Evolutionary conservation across 2,797 vertebrate genomes (phyloP).

Genomic region (Epinephelus malabaricus): DNA sequence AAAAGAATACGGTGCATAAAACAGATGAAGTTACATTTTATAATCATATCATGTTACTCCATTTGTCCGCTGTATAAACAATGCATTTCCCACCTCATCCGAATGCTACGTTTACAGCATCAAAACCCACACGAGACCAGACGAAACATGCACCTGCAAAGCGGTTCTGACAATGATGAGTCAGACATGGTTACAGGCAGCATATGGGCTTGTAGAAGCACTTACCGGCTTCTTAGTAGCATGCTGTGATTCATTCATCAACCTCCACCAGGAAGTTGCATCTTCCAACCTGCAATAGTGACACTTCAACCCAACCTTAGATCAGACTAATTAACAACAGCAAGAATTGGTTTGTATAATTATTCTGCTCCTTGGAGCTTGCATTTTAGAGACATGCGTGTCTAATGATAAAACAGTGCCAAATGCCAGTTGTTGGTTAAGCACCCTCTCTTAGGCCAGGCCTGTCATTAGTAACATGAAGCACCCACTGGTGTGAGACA

Average conservation of each 20-base stretch:
- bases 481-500: constrained; percentile 75
- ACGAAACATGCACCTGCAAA: constrained; percentile 66
- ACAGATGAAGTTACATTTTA: neutral
- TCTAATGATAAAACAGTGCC: constrained; percentile 84
- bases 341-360: constrained; percentile 80
- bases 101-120: constrained; percentile 36
- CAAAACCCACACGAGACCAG: constrained; percentile 48
- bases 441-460: constrained; percentile 72
- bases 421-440: constrained; percentile 82
- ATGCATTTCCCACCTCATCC: neutral
- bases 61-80: constrained; percentile 2
- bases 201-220: constrained; percentile 67
- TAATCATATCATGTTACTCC: neutral
- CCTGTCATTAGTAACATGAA: constrained; percentile 76
- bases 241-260: constrained; percentile 77
- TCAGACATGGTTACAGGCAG: constrained; percentile 58
- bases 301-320: constrained; percentile 61
- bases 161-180: constrained; percentile 70
- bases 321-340: constrained; percentile 83
- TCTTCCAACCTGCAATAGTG: constrained; percentile 66
- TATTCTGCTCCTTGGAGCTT: constrained; percentile 82
- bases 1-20: neutral
- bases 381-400: constrained; percentile 79
- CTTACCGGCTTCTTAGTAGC: constrained; percentile 59
- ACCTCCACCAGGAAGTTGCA: constrained; percentile 64